Conservation (phyloP, 2,797 vertebrate genomes). For the Hypotaenidia okinawae region DNA sequence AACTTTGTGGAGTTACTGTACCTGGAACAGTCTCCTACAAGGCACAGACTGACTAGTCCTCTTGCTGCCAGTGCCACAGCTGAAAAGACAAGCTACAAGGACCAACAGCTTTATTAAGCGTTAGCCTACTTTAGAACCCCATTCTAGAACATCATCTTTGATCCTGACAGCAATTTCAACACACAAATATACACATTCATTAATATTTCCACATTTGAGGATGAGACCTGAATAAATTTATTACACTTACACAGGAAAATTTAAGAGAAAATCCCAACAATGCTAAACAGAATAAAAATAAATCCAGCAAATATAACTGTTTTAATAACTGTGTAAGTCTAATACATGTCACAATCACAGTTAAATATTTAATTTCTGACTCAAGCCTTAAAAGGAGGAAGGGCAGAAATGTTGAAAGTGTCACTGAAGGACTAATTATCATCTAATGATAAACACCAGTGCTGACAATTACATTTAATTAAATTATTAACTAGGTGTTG, state of each 20-base stretch:
- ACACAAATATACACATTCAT: neutral
- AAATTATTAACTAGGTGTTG: constrained; percentile 44
- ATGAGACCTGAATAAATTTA: neutral
- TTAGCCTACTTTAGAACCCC: neutral
- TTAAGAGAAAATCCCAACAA: neutral
- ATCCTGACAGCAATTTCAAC: neutral
- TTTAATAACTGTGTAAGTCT: neutral
- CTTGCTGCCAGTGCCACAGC: neutral
- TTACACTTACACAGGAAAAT: neutral
- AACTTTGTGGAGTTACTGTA: neutral
- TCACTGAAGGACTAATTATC: neutral
- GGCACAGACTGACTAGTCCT: neutral
- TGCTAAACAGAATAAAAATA: neutral
- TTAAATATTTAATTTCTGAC: neutral
- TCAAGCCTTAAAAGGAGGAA: neutral
- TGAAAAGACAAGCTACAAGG: neutral
- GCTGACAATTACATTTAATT: constrained; percentile 16
- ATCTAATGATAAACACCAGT: neutral
- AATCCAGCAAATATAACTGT: neutral
- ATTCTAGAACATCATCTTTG: neutral
- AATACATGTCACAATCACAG: neutral
- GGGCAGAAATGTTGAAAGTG: neutral
- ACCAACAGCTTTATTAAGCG: neutral
- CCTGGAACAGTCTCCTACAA: neutral
- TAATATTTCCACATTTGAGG: neutral